Evolutionary conservation across 1,140 invertebrate species (phyloP).

Genomic region (Panulirus ornatus): DNA sequence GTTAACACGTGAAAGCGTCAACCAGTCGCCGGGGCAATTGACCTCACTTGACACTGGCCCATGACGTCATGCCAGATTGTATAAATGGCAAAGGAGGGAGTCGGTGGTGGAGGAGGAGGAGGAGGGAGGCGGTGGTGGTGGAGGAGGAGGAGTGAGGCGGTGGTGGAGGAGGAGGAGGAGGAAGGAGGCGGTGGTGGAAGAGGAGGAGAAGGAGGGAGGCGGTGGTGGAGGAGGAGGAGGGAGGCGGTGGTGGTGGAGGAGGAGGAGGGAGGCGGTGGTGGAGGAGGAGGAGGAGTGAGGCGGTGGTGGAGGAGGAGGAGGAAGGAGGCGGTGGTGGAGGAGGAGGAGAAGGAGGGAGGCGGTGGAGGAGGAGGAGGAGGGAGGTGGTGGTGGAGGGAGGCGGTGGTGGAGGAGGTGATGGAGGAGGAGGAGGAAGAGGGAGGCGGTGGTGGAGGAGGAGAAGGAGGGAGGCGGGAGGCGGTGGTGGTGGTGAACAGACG

Average conservation of each 20-base stretch:
- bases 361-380: background rate
- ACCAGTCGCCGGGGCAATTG: constrained; percentile 33
- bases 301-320: background rate
- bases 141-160: background rate
- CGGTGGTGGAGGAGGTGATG: background rate
- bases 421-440: no score
- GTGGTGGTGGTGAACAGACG: background rate
- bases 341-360: background rate
- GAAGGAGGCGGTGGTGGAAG: background rate
- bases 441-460: background rate
- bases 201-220: background rate
- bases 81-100: background rate
- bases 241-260: background rate
- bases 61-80: constrained; percentile 46
- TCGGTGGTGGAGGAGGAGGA: background rate
- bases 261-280: background rate
- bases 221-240: background rate
- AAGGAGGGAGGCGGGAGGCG: background rate
- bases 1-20: constrained; percentile 23
- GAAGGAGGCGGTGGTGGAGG: background rate
- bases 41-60: constrained; percentile 33
- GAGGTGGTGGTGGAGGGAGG: background rate
- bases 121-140: background rate
- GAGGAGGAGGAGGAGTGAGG: background rate
- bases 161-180: background rate